Evolutionary conservation across 2,888 invertebrate genomes (phyloP).

Genomic region (Dinocampus coccinellae): DNA sequence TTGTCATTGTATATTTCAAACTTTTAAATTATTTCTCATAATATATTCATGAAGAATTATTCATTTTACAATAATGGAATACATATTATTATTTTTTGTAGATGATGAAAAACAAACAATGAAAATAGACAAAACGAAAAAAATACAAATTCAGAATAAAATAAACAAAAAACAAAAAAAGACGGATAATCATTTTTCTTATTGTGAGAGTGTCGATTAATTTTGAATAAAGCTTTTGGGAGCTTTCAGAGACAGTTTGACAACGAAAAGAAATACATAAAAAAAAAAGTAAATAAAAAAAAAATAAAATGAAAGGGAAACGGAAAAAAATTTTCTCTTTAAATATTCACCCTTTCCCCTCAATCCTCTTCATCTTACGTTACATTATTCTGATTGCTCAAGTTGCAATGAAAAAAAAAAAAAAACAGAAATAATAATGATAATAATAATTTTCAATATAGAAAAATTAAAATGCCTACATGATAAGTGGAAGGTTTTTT

Average conservation of each 20-base stretch:
- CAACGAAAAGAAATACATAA: conserved; percentile 7
- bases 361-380: conserved; percentile 18
- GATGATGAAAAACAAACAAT: no score
- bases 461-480: no score
- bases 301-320: no score
- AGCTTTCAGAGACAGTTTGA: conserved; percentile 17
- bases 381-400: conserved; percentile 32
- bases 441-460: neutral
- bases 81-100: no score
- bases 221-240: conserved; percentile 5
- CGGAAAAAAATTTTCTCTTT: no score
- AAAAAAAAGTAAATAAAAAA: conserved; percentile 14
- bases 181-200: neutral
- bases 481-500: no score
- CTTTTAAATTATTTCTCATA: no score
- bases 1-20: no score
- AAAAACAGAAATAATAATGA: neutral
- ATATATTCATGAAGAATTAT: no score
- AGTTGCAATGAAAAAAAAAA: conserved; percentile 7
- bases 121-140: neutral
- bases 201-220: conserved; percentile 7
- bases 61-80: no score
- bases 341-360: conserved; percentile 9
- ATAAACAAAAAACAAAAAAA: neutral
- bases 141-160: no score